Percentiles rank a stretch among this genome's conserved stretches.
phyloP scores from a whole-genome alignment of 2,113 vertebrate species.

The Phycodurus eques region DNA sequence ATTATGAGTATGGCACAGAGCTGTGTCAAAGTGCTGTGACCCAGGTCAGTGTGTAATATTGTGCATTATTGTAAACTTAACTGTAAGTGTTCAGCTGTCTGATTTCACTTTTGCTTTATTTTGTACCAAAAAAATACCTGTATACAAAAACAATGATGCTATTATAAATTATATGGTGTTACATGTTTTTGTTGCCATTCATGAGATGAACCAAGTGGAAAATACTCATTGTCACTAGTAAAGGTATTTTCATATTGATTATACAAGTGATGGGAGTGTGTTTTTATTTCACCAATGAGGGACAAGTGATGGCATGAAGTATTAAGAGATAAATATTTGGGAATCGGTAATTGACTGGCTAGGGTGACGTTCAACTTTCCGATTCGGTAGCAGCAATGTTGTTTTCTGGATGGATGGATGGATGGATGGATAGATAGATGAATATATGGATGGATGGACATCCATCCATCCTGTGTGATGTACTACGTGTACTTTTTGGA shows the following conservation, averaged over 20 bases:
- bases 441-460: too few relatives aligned
- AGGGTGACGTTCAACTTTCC: too few relatives aligned
- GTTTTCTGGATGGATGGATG: too few relatives aligned
- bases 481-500: too few relatives aligned
- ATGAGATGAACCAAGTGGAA: slow-evolving; percentile 58
- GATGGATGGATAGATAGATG: too few relatives aligned
- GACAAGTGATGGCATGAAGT: neutral
- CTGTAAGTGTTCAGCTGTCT: slow-evolving; percentile 66
- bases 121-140: slow-evolving; percentile 37
- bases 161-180: slow-evolving; percentile 61
- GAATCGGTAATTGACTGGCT: too few relatives aligned
- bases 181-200: slow-evolving; percentile 63
- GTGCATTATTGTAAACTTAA: slow-evolving; percentile 75
- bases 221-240: slow-evolving; percentile 69
- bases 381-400: too few relatives aligned
- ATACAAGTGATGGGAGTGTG: slow-evolving; percentile 40
- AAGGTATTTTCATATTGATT: slow-evolving; percentile 77
- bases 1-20: slow-evolving; percentile 58
- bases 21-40: slow-evolving; percentile 28
- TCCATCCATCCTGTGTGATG: neutral
- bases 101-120: slow-evolving; percentile 64
- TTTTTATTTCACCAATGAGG: slow-evolving; percentile 24
- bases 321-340: too few relatives aligned
- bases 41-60: slow-evolving; percentile 69
- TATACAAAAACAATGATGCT: slow-evolving; percentile 40